These are phyloP conservation scores for Phymanthus crucifer DNA, from an alignment of 92 coral and sea anemone species.

Conservation along the genomic window DNA sequence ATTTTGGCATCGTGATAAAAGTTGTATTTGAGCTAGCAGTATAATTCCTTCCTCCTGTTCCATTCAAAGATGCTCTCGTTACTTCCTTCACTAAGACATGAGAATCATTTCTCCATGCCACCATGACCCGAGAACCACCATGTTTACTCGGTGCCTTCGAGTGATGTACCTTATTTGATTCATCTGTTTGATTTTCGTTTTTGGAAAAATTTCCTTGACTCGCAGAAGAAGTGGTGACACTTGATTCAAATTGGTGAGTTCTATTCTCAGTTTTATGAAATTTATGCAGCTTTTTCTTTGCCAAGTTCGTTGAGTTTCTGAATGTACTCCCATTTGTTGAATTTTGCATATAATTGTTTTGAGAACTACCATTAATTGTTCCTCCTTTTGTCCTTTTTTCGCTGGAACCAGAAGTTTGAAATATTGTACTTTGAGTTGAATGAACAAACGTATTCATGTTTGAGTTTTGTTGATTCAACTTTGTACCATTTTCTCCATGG, in stretches of 20 bases:
- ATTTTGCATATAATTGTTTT: neutral
- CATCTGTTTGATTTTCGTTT: neutral
- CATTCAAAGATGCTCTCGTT: neutral
- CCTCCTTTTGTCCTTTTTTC: neutral
- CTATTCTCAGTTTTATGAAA: neutral
- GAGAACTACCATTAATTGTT: neutral
- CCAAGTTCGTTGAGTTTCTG: neutral
- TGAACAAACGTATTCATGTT: neutral
- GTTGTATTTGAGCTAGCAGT: neutral
- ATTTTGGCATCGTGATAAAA: neutral
- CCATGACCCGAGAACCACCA: neutral
- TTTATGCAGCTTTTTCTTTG: neutral
- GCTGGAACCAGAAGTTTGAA: neutral
- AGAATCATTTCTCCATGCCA: slow-evolving; percentile 32
- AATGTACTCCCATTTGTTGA: neutral
- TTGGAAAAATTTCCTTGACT: neutral
- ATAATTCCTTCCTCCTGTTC: neutral
- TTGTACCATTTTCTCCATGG: neutral
- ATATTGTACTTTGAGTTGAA: neutral
- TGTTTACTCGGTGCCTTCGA: neutral
- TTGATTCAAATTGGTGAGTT: neutral
- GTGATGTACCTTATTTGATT: neutral
- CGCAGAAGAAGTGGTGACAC: neutral
- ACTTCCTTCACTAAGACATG: slow-evolving; percentile 21
- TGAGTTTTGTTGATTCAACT: neutral